Evolutionary conservation across 2,797 vertebrate species (phyloP).

Genomic region (Octomys mimax): DNA sequence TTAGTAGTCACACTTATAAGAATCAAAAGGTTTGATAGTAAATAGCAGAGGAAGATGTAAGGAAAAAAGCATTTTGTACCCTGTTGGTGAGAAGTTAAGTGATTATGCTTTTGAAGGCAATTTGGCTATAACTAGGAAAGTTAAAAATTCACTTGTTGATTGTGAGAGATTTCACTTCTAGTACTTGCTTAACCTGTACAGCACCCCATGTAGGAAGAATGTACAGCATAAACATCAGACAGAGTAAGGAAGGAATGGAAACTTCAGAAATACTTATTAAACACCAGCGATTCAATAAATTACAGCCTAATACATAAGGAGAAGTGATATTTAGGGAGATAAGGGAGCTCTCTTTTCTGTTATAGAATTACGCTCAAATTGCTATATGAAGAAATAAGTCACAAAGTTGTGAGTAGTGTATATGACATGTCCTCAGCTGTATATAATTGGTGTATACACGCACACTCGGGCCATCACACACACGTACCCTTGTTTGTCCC

Average conservation of each 20-base stretch:
- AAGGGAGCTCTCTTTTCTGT: background rate
- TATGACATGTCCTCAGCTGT: background rate
- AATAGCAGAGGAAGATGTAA: background rate
- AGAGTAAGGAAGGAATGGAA: background rate
- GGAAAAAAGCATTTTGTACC: background rate
- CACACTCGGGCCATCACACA: background rate
- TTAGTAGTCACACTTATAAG: background rate
- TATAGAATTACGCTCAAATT: background rate
- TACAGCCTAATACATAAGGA: background rate
- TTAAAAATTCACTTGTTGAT: conserved; percentile 16
- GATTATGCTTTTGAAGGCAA: conserved; percentile 7
- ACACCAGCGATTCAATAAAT: background rate
- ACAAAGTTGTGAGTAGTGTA: background rate
- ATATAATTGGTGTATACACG: background rate
- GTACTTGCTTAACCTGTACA: background rate
- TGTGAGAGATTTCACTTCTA: background rate
- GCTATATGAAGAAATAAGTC: background rate
- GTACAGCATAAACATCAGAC: background rate
- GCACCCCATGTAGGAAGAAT: background rate
- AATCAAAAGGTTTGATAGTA: conserved; percentile 46
- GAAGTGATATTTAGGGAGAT: conserved; percentile 23
- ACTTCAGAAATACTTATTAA: conserved; percentile 14
- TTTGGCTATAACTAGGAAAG: conserved; percentile 16
- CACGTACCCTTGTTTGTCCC: background rate
- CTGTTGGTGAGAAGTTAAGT: background rate